Evolutionary conservation across 1,140 invertebrate genomes (phyloP), one percentile per base, ranked within the genome.

Genomic region (Rhagoletis zephyria): DNA sequence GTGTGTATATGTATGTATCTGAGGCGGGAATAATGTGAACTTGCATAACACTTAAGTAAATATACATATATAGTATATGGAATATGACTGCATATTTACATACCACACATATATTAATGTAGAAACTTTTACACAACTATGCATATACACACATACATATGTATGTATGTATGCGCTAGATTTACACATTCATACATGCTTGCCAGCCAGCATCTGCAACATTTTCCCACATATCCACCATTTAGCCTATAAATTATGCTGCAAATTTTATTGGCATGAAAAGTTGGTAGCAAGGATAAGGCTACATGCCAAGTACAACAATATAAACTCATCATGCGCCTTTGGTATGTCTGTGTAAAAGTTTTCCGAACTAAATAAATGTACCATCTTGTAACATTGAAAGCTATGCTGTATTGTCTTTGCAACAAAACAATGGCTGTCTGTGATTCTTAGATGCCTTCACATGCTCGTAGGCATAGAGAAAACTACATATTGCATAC

Each of bases 201-300:
- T 74, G 45, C 67, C 6, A 45, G 42, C 12, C 45, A 14, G 67
- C 67, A 48, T 45, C 40, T 74, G 42, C 40, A 45, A 48, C 67
- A 74, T 42, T 74, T 74, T 42, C 42, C 30, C 30, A 74, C 67
- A 74, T 48, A 16, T 42, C 67, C 42, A 12, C 45, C 61, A 74
- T 74, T 74, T 74, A 16, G 67, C 67, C 67, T 48, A 74, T 74
- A 74, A 74, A 74, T 74, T 74, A 74, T 74, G 67, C 67, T 74
- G 67, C 42, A 74, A 74, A 74, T 74, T 74, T 74, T 48, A 74
- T 74, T 74, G 67, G 67, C 67, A 74, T 74, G 67, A 74, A 74
- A 48, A 48, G 67, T 74, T 48, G 67, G 10, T 70, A 70, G 9
- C 67, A 42, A 70, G 67, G 67, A 70, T 70, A 74, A 74, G 40